phyloP scores from a whole-genome alignment of 2,888 invertebrate species.

The Meta bourneti region DNA sequence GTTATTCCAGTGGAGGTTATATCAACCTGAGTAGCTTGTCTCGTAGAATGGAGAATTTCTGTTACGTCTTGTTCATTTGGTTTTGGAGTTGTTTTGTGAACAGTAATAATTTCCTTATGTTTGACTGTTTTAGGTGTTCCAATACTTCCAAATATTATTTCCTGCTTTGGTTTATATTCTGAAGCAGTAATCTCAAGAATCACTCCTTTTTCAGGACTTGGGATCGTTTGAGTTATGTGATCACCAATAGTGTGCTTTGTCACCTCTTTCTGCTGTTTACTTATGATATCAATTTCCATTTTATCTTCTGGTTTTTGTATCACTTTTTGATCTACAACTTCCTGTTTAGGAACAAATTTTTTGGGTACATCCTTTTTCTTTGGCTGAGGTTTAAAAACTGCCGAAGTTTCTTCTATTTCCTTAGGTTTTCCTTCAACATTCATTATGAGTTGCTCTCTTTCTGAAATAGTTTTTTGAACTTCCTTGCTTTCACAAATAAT shows the following conservation, averaged over 20 bases:
- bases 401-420: neutral
- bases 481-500: conserved; percentile 41
- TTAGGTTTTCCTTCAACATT: conserved; percentile 17
- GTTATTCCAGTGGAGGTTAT: neutral
- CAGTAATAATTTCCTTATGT: conserved; percentile 45
- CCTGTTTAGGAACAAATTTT: conserved; percentile 76
- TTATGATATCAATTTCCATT: conserved; percentile 46
- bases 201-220: conserved; percentile 34
- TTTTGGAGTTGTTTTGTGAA: conserved; percentile 37
- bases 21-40: conserved; percentile 6
- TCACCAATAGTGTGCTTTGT: conserved; percentile 34
- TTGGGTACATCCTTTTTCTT: conserved; percentile 18
- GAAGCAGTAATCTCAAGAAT: conserved; percentile 31
- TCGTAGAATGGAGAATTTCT: neutral
- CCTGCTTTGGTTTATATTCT: conserved; percentile 63
- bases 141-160: conserved; percentile 62
- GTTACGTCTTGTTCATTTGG: conserved; percentile 6
- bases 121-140: conserved; percentile 35
- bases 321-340: conserved; percentile 24
- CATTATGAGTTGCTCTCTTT: conserved; percentile 81
- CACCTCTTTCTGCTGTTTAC: conserved; percentile 13
- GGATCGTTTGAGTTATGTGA: conserved; percentile 24
- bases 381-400: conserved; percentile 20
- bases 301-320: conserved; percentile 52
- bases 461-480: conserved; percentile 81